Percentiles rank a stretch among this genome's conserved stretches.
These are phyloP conservation scores for Chydorus sphaericus DNA, from an alignment of 2,888 invertebrate genomes.

Conservation along the genomic window DNA sequence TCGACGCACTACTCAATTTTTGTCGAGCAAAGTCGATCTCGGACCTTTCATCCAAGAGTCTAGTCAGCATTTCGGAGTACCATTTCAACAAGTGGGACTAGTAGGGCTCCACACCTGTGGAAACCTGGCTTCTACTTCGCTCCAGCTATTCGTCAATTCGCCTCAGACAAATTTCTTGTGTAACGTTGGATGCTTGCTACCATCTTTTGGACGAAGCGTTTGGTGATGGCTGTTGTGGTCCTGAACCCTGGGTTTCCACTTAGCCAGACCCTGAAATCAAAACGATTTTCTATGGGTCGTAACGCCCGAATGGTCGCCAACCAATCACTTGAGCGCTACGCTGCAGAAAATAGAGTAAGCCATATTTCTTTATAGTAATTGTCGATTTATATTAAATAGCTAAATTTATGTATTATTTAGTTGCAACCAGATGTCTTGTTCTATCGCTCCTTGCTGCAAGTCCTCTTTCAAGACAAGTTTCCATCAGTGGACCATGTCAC, in stretches of 20 bases:
- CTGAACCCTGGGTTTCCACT: conserved; percentile 48
- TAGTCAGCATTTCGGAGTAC: conserved; percentile 21
- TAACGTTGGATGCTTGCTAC: conserved; percentile 81
- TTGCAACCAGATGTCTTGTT: conserved; percentile 49
- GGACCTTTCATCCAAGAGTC: conserved; percentile 12
- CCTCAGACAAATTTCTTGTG: conserved; percentile 44
- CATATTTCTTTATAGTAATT: not conserved
- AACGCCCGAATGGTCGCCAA: conserved; percentile 75
- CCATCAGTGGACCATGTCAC: conserved; percentile 21
- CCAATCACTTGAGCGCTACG: conserved; percentile 61
- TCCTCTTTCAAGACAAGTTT: conserved; percentile 33
- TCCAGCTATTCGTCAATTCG: conserved; percentile 48
- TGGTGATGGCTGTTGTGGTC: conserved; percentile 22
- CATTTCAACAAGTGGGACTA: conserved; percentile 24
- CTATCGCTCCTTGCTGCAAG: conserved; percentile 56
- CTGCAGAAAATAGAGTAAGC: conserved; percentile 33
- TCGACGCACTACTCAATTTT: conserved; percentile 17
- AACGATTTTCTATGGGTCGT: conserved; percentile 41
- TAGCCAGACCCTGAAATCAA: conserved; percentile 41
- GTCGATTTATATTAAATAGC: not conserved
- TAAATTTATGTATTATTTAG: conserved; percentile 19
- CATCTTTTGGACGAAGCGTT: conserved; percentile 54
- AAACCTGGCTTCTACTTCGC: conserved; percentile 53
- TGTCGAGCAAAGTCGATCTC: conserved; percentile 17
- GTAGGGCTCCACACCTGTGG: conserved; percentile 82